Conservation (phyloP, 2,797 vertebrate genomes). For the Aldrovandia affinis region DNA sequence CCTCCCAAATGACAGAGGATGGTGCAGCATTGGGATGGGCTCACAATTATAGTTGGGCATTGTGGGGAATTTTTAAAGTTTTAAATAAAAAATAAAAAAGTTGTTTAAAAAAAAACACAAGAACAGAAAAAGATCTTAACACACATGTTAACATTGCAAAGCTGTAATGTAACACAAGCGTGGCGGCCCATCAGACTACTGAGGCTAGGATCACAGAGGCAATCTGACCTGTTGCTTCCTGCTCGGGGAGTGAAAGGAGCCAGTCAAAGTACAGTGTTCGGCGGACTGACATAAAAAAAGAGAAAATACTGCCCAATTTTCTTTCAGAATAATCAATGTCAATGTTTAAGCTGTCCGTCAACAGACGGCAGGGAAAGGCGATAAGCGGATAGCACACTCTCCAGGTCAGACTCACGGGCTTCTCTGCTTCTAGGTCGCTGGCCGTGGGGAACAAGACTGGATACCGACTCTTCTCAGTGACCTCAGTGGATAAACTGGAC, state of each 20-base stretch:
- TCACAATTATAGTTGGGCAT: neutral
- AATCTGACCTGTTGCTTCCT: neutral
- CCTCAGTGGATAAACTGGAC: constrained; percentile 90
- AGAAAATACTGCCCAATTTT: neutral
- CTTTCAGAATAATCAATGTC: neutral
- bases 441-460: constrained; percentile 86
- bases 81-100: neutral
- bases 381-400: neutral
- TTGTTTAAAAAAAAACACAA: no score
- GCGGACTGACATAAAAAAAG: neutral
- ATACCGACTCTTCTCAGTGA: constrained; percentile 89
- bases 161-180: neutral
- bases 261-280: neutral
- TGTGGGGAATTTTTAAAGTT: neutral
- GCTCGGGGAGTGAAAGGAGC: neutral
- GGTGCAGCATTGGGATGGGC: no score
- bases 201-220: neutral
- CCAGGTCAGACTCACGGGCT: neutral
- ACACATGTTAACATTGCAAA: neutral
- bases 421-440: constrained; percentile 77
- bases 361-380: neutral
- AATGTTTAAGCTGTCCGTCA: neutral
- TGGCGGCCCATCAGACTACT: neutral
- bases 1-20: no score
- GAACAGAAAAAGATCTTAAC: no score